Conservation (phyloP, 64 coral and sea anemone genomes). For the Trachythela sp. region DNA sequence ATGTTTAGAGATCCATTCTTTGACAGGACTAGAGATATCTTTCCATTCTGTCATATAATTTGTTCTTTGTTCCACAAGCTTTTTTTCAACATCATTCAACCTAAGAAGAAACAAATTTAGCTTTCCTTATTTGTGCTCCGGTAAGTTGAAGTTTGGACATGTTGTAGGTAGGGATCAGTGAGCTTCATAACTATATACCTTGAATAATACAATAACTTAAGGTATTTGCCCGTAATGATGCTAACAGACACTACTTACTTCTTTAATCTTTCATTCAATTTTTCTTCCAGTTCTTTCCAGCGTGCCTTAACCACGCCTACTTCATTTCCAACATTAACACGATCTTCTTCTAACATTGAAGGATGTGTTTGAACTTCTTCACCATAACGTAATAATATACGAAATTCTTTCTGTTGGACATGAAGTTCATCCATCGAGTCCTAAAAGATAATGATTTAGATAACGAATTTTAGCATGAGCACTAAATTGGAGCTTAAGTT, state of each 20-base stretch:
- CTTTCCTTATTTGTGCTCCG: not conserved
- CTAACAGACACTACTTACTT: not conserved
- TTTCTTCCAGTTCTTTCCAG: not conserved
- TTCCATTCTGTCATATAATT: not conserved
- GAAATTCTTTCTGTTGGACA: not conserved
- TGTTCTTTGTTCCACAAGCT: not conserved
- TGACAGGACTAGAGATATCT: not conserved
- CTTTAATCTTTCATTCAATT: not conserved
- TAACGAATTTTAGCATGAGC: not conserved
- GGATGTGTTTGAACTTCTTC: not conserved
- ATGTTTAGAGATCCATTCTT: not conserved
- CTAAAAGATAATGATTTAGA: not conserved
- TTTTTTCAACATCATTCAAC: not conserved
- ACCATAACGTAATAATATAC: not conserved
- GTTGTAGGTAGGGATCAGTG: too few relatives aligned
- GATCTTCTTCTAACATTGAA: not conserved
- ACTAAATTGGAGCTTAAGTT: not conserved
- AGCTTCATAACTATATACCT: too few relatives aligned
- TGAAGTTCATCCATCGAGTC: not conserved
- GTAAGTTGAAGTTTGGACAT: too few relatives aligned
- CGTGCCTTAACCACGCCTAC: not conserved
- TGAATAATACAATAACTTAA: too few relatives aligned
- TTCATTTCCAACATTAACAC: not conserved
- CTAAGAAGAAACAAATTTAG: not conserved
- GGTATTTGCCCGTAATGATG: too few relatives aligned